A percentile compares a stretch with the other conserved stretches of the same genome.
phyloP scores from a whole-genome alignment of 2,888 invertebrate species.

The Drosophila anceps region DNA sequence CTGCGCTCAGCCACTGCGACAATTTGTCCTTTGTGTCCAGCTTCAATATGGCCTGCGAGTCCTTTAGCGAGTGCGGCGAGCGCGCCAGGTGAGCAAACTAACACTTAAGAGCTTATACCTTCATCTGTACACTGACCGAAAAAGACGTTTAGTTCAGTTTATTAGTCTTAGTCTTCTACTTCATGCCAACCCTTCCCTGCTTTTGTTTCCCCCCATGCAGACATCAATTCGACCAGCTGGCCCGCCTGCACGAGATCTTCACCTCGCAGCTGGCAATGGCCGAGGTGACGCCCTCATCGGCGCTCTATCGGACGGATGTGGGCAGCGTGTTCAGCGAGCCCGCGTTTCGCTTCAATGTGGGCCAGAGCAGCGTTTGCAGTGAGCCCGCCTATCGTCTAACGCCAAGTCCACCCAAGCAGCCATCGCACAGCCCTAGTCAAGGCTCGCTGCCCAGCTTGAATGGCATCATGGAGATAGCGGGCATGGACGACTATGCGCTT shows the following conservation, averaged over 20 bases:
- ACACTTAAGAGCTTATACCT: background rate
- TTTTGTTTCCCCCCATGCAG: conserved; percentile 50
- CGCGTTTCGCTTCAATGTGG: conserved; percentile 85
- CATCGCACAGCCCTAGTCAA: conserved; percentile 85
- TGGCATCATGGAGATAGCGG: conserved; percentile 88
- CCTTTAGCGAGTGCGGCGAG: conserved; percentile 85
- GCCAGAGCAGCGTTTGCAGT: conserved; percentile 93
- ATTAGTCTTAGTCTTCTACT: too few relatives aligned
- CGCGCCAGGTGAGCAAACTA: conserved; percentile 81
- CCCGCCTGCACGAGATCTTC: conserved; percentile 92
- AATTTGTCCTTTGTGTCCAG: conserved; percentile 94
- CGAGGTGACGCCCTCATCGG: conserved; percentile 87
- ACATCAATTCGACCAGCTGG: conserved; percentile 91
- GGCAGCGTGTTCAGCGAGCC: conserved; percentile 86
- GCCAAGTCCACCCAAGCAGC: conserved; percentile 85
- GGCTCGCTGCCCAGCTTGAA: conserved; percentile 87
- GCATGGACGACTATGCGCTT: conserved; percentile 88
- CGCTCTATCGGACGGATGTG: conserved; percentile 86
- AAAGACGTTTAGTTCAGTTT: too few relatives aligned
- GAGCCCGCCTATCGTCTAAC: conserved; percentile 91
- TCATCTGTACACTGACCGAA: background rate
- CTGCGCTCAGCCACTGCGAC: conserved; percentile 96
- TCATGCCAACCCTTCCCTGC: background rate
- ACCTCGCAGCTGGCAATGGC: conserved; percentile 92
- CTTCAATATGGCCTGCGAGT: conserved; percentile 87